Evolutionary conservation across 2,888 invertebrate genomes (phyloP).

Genomic region (Druceiella hillmani): DNA sequence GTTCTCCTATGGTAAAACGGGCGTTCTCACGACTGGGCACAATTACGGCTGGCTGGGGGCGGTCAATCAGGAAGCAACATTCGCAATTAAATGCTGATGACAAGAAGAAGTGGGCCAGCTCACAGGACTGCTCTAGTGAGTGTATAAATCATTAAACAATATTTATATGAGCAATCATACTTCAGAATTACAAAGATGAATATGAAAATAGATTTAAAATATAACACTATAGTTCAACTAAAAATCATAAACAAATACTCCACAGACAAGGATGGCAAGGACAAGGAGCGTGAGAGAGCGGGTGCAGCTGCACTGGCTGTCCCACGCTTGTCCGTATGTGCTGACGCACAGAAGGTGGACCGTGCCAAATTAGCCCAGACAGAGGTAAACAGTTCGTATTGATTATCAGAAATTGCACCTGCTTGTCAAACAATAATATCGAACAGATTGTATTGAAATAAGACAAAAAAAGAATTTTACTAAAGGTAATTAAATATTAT

Average conservation of each 20-base stretch:
- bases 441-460: too few relatives aligned
- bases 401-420: too few relatives aligned
- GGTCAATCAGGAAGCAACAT: conserved; percentile 79
- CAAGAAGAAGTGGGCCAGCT: conserved; percentile 88
- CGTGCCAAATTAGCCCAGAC: conserved; percentile 87
- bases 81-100: conserved; percentile 78
- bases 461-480: too few relatives aligned
- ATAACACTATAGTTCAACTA: not conserved
- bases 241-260: too few relatives aligned
- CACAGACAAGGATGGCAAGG: conserved; percentile 76
- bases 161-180: conserved; percentile 4
- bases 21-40: conserved; percentile 88
- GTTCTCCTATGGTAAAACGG: conserved; percentile 89
- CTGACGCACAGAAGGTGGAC: conserved; percentile 91
- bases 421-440: too few relatives aligned
- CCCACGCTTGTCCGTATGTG: conserved; percentile 85
- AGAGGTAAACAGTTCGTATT: too few relatives aligned
- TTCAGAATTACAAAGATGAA: conserved; percentile 6
- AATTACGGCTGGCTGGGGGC: conserved; percentile 86
- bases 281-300: conserved; percentile 72
- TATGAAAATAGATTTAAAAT: not conserved
- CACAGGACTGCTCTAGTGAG: conserved; percentile 89
- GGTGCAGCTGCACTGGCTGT: conserved; percentile 71
- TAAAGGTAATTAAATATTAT: too few relatives aligned
- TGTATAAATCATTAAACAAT: conserved; percentile 19